A percentile compares a stretch with the other conserved stretches of the same genome.
These are phyloP conservation scores for Parelbella ahira DNA, from an alignment of 2,888 invertebrate genomes.

Conservation along the genomic window DNA sequence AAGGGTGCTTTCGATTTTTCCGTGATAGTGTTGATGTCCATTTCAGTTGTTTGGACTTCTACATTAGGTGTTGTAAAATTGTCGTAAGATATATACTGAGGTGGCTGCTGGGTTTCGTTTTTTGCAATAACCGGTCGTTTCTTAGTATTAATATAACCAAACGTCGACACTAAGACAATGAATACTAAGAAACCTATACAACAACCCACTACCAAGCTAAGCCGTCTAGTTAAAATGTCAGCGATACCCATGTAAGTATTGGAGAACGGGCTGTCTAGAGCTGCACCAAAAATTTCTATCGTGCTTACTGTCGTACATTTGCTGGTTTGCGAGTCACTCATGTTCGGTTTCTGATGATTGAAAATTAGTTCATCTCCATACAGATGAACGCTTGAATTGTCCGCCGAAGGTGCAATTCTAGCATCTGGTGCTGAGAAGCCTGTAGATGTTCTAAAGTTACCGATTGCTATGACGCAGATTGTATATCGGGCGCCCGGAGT, in stretches of 20 bases:
- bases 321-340: constrained; percentile 86
- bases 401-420: constrained; percentile 65
- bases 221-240: constrained; percentile 88
- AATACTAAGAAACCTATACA: constrained; percentile 93
- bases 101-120: constrained; percentile 84
- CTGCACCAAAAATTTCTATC: constrained; percentile 85
- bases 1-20: constrained; percentile 56
- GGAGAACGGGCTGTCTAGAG: constrained; percentile 77
- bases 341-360: constrained; percentile 55
- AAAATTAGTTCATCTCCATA: constrained; percentile 83
- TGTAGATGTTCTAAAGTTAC: constrained; percentile 80
- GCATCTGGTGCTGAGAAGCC: constrained; percentile 73
- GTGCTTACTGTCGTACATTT: constrained; percentile 89
- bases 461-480: constrained; percentile 93
- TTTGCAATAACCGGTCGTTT: constrained; percentile 89
- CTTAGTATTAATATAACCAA: constrained; percentile 92
- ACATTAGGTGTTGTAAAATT: constrained; percentile 64
- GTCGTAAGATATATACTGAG: constrained; percentile 89
- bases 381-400: constrained; percentile 56
- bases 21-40: constrained; percentile 70
- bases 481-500: constrained; percentile 90
- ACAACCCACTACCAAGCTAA: constrained; percentile 92
- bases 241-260: constrained; percentile 86
- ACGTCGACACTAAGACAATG: constrained; percentile 89
- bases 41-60: constrained; percentile 64